Evolutionary conservation across 1,140 invertebrate species (phyloP).

Genomic region (Heliconius hermathena): DNA sequence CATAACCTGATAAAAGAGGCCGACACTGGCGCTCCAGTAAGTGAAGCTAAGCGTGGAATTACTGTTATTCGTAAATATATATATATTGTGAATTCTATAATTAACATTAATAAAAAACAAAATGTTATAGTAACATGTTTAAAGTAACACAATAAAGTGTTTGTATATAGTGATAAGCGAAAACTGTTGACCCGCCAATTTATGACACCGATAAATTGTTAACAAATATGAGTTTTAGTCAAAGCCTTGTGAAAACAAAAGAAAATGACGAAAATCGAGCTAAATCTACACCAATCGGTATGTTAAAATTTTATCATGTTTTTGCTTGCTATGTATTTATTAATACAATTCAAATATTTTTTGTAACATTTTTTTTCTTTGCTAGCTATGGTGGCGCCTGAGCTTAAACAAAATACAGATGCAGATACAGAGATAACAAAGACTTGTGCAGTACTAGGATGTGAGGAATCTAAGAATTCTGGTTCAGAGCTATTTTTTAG

Average conservation of each 20-base stretch:
- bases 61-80: constrained; percentile 17
- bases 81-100: not conserved
- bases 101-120: not conserved
- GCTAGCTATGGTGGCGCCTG: constrained; percentile 74
- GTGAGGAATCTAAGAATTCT: constrained; percentile 72
- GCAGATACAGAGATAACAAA: constrained; percentile 69
- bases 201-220: constrained; percentile 17
- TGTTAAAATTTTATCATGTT: constrained; percentile 32
- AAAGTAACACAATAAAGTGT: not conserved
- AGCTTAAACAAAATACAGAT: constrained; percentile 68
- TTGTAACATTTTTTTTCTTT: constrained; percentile 28
- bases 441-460: constrained; percentile 73
- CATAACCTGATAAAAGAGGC: constrained; percentile 24
- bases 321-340: constrained; percentile 4
- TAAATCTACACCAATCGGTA: constrained; percentile 71
- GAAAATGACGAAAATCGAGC: constrained; percentile 65
- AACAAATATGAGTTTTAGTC: constrained; percentile 63
- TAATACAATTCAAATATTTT: constrained; percentile 29
- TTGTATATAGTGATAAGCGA: not conserved
- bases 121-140: not conserved
- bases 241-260: constrained; percentile 63
- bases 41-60: constrained; percentile 10
- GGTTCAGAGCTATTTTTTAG: constrained; percentile 68
- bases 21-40: constrained; percentile 24
- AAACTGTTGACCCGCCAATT: constrained; percentile 6